A percentile compares a stretch with the other conserved stretches of the same genome.
These are phyloP conservation scores for Sus cebifrons DNA, from an alignment of 2,797 vertebrate species.

Conservation along the genomic window DNA sequence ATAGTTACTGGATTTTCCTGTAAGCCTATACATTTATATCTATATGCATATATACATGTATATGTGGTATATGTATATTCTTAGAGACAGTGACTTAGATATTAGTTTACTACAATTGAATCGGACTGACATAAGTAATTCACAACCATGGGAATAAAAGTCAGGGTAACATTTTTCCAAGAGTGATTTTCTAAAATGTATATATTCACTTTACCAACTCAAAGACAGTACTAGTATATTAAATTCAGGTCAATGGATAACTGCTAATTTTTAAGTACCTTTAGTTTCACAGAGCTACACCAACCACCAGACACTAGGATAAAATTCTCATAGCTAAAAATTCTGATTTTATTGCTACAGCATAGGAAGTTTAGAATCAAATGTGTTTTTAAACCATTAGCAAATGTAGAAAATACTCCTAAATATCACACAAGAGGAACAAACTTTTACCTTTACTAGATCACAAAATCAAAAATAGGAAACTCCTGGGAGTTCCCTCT, in stretches of 20 bases:
- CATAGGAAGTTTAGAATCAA: background rate
- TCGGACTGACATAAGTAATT: constrained; percentile 2
- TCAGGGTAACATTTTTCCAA: background rate
- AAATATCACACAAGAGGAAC: constrained; percentile 44
- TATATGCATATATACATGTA: background rate
- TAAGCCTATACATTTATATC: background rate
- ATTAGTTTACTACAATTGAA: background rate
- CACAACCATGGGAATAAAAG: background rate
- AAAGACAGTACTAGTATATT: background rate
- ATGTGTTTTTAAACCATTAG: constrained; percentile 39
- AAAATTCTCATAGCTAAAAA: background rate
- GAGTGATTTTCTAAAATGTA: background rate
- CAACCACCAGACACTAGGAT: background rate
- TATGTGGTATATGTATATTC: background rate
- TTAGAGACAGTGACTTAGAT: background rate
- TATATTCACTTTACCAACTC: background rate
- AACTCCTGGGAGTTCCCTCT: background rate
- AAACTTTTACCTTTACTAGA: background rate
- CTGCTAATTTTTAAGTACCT: background rate
- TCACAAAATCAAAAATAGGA: background rate
- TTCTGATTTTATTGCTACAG: background rate
- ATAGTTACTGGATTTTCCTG: background rate
- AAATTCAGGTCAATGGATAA: background rate
- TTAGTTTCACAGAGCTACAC: background rate
- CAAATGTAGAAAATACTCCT: background rate